A percentile compares a stretch with the other conserved stretches of the same genome.
These are phyloP conservation scores for Charina bottae DNA, from an alignment of 2,113 vertebrate genomes.

Conservation along the genomic window DNA sequence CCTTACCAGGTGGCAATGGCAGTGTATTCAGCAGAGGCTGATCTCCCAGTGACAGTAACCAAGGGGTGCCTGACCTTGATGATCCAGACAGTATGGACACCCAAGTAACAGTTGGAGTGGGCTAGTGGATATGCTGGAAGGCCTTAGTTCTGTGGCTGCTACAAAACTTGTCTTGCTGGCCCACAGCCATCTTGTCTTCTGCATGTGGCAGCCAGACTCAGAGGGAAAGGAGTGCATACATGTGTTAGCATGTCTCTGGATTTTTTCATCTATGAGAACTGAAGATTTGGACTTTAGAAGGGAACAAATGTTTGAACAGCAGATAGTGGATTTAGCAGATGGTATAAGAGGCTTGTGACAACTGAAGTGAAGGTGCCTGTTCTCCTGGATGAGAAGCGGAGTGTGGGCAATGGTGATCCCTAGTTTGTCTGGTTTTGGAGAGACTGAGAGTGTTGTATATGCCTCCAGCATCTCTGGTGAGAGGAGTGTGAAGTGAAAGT, in stretches of 20 bases:
- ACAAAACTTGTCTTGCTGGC: neutral
- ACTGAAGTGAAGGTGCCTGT: neutral
- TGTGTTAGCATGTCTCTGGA: too few relatives aligned
- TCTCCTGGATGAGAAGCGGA: neutral
- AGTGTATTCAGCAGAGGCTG: neutral
- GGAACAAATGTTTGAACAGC: neutral
- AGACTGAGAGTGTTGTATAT: neutral
- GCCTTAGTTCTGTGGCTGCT: neutral
- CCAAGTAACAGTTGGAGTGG: neutral
- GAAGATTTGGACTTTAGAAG: neutral
- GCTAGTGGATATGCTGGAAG: neutral
- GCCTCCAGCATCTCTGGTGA: neutral
- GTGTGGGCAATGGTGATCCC: neutral
- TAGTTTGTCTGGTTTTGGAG: neutral
- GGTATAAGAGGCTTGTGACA: neutral
- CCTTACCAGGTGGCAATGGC: neutral
- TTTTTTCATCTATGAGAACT: neutral
- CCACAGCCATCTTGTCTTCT: neutral
- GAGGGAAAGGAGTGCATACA: neutral
- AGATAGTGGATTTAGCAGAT: neutral
- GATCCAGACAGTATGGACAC: neutral
- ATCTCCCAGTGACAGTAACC: neutral
- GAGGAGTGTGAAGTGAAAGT: neutral
- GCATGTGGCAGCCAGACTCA: neutral
- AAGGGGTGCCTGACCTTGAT: neutral